Evolutionary conservation across 2,888 invertebrate genomes (phyloP), one percentile per base, ranked within the genome.

Genomic region (Lamproptera curius): DNA sequence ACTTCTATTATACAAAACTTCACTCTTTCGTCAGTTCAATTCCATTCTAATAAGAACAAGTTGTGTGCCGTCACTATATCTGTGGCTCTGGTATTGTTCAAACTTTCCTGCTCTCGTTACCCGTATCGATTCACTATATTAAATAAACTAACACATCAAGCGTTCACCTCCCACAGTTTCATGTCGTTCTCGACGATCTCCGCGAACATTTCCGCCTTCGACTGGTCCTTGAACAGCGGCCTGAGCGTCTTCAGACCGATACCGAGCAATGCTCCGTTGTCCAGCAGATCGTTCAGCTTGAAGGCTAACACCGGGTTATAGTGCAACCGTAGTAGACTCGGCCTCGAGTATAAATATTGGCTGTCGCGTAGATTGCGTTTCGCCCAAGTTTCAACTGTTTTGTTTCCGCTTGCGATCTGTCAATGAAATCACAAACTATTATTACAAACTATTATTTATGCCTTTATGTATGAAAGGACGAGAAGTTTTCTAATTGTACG

Each of bases 141-240:
- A n/a, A n/a, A n/a, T n/a, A n/a, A n/a, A n/a, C n/a, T n/a, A n/a
- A n/a, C n/a, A n/a, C n/a, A n/a, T n/a, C 70, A 81, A 9, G 76
- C 75, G 50, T 85, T 86, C 0, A 82, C 65, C 49, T 96, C 96
- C 95, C 96, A 96, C 53, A 96, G 76, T 72, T 94, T 93, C 68
- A 95, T 89, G 74, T 94, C 94, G 76, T 96, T 96, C 70, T 95
- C 95, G 42, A 96, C 89, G n/a, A 95, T 92, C 76, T 96, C 95
- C 26, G 92, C 90, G 72, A 93, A 96, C 91, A 92, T 94, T 45
- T 90, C 89, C 39, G 91, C 89, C 70, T 93, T 93, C 2, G 80
- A 73, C 2, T 88, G 87, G 54, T 95, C 92, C 54, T 91, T 91
- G 70, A 96, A 95, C 1, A 94, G 89, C 0, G 94, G 92, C 50